Base-by-base conservation (phyloP, 2,888 invertebrate genomes). In the Tenodera sinensis region DNA sequence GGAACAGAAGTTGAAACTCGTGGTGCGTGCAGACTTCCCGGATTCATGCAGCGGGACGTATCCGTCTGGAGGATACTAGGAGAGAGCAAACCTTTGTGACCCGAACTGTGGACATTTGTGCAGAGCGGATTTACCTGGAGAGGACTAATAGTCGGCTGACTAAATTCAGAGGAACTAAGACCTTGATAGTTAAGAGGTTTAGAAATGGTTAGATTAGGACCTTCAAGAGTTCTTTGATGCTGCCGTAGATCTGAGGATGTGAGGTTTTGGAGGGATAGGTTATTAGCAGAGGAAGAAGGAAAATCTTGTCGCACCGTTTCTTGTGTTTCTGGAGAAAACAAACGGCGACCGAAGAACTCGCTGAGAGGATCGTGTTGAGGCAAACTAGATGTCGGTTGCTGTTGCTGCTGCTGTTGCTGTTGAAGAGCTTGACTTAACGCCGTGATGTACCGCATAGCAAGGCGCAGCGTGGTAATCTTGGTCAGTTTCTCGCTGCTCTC, bases 371-470 rank as follows among this genome's bases (percentile, higher is more conserved):
- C 54, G 54, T 20, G 54, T 25, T 71, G 54, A 71, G 54, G 54
- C 25, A 71, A 71, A 8, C 14, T 71, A 14, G 54, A 71, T 4
- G 54, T 1, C 6, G 54, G 54, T 20, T 71, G 54, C 2, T 89
- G 89, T 71, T 71, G 54, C 2, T 89, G 89, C 83, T 92, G 92
- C 25, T 85, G 71, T 27, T 84, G 42, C 28, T 89, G 89, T 54
- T 92, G 92, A 90, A 97, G 93, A 0, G 96, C 95, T 0, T 96
- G 94, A n/a, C 95, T 96, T 87, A 98, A 93, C n/a, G 97, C 96
- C 20, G 96, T 94, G 91, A 98, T 98, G 92, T 98, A 98, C 92
- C 97, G 96, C 97, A 98, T 97, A 28, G 98, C 98, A 90, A 98
- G 94, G 81, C 97, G 94, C 85, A 98, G 93, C 0, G 98, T 98